Conservation (phyloP, 2,888 invertebrate species). For the Diabrotica balteata region DNA sequence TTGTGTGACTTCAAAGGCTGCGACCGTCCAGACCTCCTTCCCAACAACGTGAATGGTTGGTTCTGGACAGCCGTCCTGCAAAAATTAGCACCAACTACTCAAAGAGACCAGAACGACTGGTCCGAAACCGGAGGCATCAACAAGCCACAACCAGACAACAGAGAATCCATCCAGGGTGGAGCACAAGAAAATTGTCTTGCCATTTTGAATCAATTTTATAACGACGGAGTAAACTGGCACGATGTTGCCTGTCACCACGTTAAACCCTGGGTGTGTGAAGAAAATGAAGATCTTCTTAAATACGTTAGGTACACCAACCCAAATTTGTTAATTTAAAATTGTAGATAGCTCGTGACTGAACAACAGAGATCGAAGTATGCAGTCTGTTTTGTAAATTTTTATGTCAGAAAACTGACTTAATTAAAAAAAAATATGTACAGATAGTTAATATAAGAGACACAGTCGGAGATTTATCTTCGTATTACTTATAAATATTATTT, state of each 20-base stretch:
- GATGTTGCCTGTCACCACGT: conserved; percentile 90
- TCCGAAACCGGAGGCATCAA: conserved; percentile 86
- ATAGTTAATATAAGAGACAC: too few species aligned
- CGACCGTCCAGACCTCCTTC: conserved; percentile 83
- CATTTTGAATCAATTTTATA: conserved; percentile 87
- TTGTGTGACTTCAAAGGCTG: conserved; percentile 91
- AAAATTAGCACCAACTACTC: conserved; percentile 83
- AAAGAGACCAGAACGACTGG: conserved; percentile 87
- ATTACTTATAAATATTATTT: too few species aligned
- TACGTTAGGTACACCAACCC: conserved; percentile 76
- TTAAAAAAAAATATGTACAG: too few species aligned
- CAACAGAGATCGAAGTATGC: too few species aligned
- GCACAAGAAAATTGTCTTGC: conserved; percentile 87
- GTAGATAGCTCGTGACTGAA: too few species aligned
- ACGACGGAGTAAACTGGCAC: conserved; percentile 91
- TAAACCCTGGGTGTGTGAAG: conserved; percentile 89
- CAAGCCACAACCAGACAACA: conserved; percentile 86
- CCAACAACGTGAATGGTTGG: conserved; percentile 84
- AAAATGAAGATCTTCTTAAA: conserved; percentile 84
- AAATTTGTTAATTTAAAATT: conserved; percentile 70
- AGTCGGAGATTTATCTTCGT: too few species aligned
- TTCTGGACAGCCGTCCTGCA: conserved; percentile 90
- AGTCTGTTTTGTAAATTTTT: too few species aligned
- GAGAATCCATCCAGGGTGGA: conserved; percentile 78
- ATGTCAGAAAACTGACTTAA: too few species aligned